phyloP scores from a whole-genome alignment of 2,888 invertebrate genomes.

The Eupithecia abbreviata region DNA sequence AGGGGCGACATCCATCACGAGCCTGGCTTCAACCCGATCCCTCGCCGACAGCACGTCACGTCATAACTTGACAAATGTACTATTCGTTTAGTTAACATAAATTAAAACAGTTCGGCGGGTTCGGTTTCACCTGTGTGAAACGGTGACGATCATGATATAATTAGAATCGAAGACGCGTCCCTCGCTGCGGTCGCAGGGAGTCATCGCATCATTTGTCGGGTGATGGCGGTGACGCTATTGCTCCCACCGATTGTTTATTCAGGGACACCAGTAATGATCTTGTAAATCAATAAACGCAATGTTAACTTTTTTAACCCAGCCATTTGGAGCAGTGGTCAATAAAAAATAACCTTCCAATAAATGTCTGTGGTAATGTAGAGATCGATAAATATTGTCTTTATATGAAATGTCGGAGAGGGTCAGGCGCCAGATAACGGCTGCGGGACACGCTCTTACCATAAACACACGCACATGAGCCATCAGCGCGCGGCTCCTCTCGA shows the following conservation, averaged over 20 bases:
- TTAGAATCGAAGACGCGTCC: neutral
- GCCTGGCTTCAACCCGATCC: constrained; percentile 19
- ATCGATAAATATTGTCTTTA: constrained; percentile 17
- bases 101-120: neutral
- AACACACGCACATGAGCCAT: constrained; percentile 23
- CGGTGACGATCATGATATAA: neutral
- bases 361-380: neutral
- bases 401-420: constrained; percentile 6
- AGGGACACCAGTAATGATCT: neutral
- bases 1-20: constrained; percentile 6
- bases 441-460: constrained; percentile 29
- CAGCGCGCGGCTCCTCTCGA: neutral
- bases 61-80: neutral
- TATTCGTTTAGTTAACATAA: neutral
- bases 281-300: constrained; percentile 1
- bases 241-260: neutral
- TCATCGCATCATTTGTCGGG: neutral
- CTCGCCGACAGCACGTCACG: neutral
- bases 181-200: neutral
- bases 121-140: neutral
- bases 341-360: neutral
- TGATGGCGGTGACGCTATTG: neutral
- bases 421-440: constrained; percentile 6
- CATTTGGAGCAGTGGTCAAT: neutral
- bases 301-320: neutral